Evolutionary conservation across 2,113 vertebrate species (phyloP).

Genomic region (Zosterops pallidus): DNA sequence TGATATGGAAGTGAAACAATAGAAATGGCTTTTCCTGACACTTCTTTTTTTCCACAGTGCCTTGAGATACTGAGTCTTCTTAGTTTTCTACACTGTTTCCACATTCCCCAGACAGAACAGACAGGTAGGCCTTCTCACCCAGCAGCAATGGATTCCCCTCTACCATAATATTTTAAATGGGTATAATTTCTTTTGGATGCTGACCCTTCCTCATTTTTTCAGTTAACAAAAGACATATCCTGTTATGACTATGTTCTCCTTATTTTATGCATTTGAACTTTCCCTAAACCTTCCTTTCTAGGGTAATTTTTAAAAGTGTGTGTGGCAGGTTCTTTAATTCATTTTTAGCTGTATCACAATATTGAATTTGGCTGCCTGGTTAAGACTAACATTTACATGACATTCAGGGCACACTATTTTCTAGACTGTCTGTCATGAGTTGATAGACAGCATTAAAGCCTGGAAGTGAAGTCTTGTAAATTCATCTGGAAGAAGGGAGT

Average conservation of each 20-base stretch:
- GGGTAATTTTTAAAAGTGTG: neutral
- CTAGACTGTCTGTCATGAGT: conserved; percentile 55
- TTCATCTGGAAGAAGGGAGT: neutral
- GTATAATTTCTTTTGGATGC: neutral
- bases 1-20: neutral
- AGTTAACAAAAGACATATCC: conserved; percentile 29
- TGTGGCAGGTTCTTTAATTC: conserved; percentile 52
- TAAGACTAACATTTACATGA: conserved; percentile 65
- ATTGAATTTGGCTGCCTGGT: conserved; percentile 65
- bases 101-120: neutral
- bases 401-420: conserved; percentile 53
- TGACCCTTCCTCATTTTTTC: neutral
- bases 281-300: conserved; percentile 52
- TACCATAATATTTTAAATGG: neutral
- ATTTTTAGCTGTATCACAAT: conserved; percentile 62
- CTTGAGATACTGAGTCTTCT: neutral
- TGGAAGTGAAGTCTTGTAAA: conserved; percentile 28
- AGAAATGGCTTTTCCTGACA: neutral
- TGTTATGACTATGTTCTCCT: conserved; percentile 19
- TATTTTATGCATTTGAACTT: conserved; percentile 33
- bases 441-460: conserved; percentile 44
- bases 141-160: neutral
- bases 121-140: neutral
- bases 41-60: neutral
- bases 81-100: neutral